A percentile compares a stretch with the other conserved stretches of the same genome.
These are phyloP conservation scores for Orthosia cruda DNA, from an alignment of 2,888 invertebrate genomes.

Conservation along the genomic window DNA sequence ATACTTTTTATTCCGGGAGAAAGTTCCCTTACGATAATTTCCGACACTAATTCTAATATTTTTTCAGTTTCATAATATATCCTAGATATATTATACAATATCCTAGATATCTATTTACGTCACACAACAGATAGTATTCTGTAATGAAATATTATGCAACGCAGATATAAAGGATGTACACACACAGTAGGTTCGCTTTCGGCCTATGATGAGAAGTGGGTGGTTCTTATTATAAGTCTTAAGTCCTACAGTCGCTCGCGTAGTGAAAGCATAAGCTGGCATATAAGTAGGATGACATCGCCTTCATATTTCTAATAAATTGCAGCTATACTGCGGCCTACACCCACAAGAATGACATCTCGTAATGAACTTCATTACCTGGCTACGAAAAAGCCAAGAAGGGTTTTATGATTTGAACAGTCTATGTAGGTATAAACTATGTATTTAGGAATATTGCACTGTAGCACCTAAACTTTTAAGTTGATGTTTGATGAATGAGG, in stretches of 20 bases:
- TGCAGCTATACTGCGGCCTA: background rate
- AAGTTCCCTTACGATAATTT: no score
- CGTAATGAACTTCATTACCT: background rate
- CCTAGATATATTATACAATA: no score
- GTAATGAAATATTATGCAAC: background rate
- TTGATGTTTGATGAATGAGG: background rate
- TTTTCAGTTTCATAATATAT: no score
- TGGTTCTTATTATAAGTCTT: constrained; percentile 1
- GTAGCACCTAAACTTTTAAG: no score
- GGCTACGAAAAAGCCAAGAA: background rate
- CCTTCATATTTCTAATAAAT: constrained; percentile 15
- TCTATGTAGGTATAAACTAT: no score
- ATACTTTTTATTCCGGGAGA: no score
- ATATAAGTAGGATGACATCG: constrained; percentile 9
- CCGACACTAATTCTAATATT: no score
- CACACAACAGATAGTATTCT: background rate
- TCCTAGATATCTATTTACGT: background rate
- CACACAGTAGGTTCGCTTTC: background rate
- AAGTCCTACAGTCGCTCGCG: background rate
- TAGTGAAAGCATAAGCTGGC: constrained; percentile 41
- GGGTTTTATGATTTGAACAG: background rate
- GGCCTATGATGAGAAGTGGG: background rate
- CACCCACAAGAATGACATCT: constrained; percentile 1
- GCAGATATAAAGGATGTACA: no score
- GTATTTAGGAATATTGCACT: no score